phyloP scores from a whole-genome alignment of 2,113 vertebrate species.

The Taxidea taxus region DNA sequence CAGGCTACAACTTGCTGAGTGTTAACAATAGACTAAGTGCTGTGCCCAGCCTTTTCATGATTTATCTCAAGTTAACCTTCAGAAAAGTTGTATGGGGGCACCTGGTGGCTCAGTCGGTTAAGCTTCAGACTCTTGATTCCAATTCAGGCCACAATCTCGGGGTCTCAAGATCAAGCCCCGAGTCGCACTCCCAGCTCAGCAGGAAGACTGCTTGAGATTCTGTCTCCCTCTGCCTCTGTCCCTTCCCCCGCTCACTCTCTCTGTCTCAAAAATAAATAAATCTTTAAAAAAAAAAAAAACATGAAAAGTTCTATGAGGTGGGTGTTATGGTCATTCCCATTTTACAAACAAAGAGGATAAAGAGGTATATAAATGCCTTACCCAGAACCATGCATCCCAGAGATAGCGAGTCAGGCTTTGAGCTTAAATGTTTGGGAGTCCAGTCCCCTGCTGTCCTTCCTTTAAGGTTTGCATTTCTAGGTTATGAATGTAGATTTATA shows the following conservation, averaged over 20 bases:
- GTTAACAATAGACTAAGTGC: neutral
- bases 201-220: neutral
- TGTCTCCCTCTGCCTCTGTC: neutral
- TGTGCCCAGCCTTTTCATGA: neutral
- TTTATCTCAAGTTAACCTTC: neutral
- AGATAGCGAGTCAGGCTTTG: neutral
- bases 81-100: neutral
- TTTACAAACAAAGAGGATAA: neutral
- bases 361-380: fast-evolving
- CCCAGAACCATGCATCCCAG: neutral
- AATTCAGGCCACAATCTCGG: neutral
- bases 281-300: neutral
- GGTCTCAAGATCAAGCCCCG: neutral
- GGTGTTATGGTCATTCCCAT: neutral
- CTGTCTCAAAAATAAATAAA: neutral
- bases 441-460: neutral
- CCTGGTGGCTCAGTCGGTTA: neutral
- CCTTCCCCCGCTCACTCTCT: neutral
- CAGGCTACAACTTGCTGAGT: neutral
- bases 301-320: neutral
- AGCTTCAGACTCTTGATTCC: neutral
- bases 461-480: no score
- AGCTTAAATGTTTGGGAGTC: fast-evolving
- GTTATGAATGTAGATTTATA: fast-evolving
- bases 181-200: neutral